Evolutionary conservation across 2,797 vertebrate species (phyloP), one percentile per base, ranked within the genome.

Genomic region (Glossophaga mutica): DNA sequence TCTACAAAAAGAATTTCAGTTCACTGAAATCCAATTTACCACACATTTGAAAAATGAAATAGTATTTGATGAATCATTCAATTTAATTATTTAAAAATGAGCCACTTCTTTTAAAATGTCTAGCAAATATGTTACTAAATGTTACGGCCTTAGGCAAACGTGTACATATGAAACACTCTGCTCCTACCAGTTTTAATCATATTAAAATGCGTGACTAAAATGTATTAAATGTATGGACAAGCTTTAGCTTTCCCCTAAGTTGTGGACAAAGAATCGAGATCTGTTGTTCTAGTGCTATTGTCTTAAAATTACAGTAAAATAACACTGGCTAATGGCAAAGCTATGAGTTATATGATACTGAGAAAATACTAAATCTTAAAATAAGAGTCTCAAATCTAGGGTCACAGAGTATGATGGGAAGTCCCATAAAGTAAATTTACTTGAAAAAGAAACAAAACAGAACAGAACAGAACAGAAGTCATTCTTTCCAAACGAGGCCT

Each of bases 21-120:
- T 59, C 42, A 67, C 42, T 76, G 65, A 94, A 95, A 96, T 68
- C 88, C 92, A 96, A 55, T 52, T 86, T 76, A 89, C 29, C 81
- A 73, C 14, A 96, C 59, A 93, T 70, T 74, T 78, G 21, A 84
- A 96, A 95, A 90, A 71, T 77, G 22, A 83, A 95, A 88, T 59
- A 59, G 22, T 73, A 95, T 57, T 73, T 95, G 50, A 84, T 71
- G 90, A 90, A 88, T 21, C 67, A 42, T 78, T 90, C n/a, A 57
- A 78, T 42, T 78, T 73, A 87, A 78, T 65, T 86, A 85, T 89
- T 96, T 91, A 39, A 93, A 94, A 95, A 65, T 93, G 24, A 79
- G 78, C 59, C 46, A 89, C 7, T 83, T 90, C 71, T 67, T 59
- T 46, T 73, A 44, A 2, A 90, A 71, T 46, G 12, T 34, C 57